Evolutionary conservation across 2,888 invertebrate genomes (phyloP), one percentile per base, ranked within the genome.

Genomic region (Tribolium freemani): DNA sequence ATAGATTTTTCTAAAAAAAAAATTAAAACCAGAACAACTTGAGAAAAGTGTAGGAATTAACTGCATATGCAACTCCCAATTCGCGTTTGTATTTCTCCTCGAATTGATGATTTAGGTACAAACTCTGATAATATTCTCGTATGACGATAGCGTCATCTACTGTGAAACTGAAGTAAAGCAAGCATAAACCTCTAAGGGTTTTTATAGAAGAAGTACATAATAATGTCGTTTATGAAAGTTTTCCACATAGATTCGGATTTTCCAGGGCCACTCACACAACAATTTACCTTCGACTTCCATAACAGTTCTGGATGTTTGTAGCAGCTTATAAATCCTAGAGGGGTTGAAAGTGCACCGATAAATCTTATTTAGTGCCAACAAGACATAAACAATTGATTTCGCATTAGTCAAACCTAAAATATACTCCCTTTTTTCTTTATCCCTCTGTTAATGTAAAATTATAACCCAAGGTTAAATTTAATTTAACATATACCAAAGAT

Each of bases 381-480:
- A 71, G 71, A 71, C 71, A 71, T 70, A 54, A 71, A 71, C 64
- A 64, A 66, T 71, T 57, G 71, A 71, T 64, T 64, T 71, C 57
- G 44, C 54, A 71, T 71, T 50, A 71, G 69, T 46, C 69, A 26
- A 57, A 31, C 44, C 10, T 57, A 21, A 67, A 67, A 67, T 66
- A 46, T 66, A 44, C 38, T 30, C 50, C 30, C 30, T 63, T 50
- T 8, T 61, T 61, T 61, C 48, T 44, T 45, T 13, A 26, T 31
- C 6, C 3, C 5, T 45, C 9, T 48, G 3, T 46, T 48, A 48
- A 45, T 58, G 1, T 60, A 3, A 10, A 30, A 26, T 60, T 60
- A 60, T 21, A 0, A 51, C 31, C 13, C n/a, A 48, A 10, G 8
- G 1, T 48, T 10, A 5, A 48, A 48, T 16, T 16, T 8, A 48